Conservation (phyloP, 2,888 invertebrate species). For the Panzeria rudis region DNA sequence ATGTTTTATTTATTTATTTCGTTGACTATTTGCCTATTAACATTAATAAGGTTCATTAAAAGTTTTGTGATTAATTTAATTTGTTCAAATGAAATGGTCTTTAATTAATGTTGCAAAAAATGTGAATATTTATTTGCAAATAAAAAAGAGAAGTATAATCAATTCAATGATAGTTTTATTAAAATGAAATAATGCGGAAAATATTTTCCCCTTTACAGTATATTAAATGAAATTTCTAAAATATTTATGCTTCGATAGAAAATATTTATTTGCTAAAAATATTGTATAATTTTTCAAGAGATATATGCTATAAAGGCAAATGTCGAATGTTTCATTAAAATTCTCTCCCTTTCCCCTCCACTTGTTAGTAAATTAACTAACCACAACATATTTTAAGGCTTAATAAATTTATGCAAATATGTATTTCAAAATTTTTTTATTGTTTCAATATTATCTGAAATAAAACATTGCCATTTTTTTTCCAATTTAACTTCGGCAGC, state of each 20-base stretch:
- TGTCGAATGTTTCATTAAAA: background rate
- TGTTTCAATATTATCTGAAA: no score
- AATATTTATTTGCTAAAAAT: background rate
- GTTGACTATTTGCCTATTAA: background rate
- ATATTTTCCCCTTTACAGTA: no score
- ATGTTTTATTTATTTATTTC: constrained; percentile 7
- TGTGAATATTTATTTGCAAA: background rate
- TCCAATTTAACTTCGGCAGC: background rate
- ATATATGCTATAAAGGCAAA: background rate
- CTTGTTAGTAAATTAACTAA: no score
- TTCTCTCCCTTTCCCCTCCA: no score
- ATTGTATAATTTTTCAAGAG: background rate
- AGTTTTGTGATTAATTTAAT: constrained; percentile 50
- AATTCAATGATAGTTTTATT: background rate
- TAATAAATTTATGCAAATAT: no score
- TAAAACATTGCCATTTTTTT: no score
- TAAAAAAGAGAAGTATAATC: background rate
- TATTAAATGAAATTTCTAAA: background rate
- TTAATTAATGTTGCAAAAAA: constrained; percentile 16
- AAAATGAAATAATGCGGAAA: background rate
- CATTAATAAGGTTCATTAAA: constrained; percentile 42
- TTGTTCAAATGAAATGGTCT: background rate
- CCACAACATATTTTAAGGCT: no score
- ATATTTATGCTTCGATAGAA: background rate
- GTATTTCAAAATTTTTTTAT: no score